phyloP scores from a whole-genome alignment of 2,888 invertebrate species.

The Polia nebulosa region DNA sequence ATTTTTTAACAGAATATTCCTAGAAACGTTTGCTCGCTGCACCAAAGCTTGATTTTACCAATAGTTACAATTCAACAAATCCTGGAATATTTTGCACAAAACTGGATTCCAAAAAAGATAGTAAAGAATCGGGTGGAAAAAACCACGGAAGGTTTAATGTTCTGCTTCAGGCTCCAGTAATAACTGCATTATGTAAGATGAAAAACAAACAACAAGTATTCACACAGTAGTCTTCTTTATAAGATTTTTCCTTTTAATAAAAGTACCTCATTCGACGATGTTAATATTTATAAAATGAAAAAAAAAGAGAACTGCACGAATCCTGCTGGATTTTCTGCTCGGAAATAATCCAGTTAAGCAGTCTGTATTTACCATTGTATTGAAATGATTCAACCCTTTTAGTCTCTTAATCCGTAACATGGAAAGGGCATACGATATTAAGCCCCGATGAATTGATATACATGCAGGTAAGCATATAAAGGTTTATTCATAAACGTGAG shows the following conservation, averaged over 20 bases:
- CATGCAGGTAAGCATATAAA: background rate
- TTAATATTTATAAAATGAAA: background rate
- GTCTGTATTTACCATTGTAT: constrained; percentile 12
- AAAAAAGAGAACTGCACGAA: background rate
- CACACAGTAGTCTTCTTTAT: background rate
- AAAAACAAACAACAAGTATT: background rate
- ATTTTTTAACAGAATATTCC: too few species aligned
- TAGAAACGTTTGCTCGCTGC: background rate
- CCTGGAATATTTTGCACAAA: too few species aligned
- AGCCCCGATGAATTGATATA: background rate
- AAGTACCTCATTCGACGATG: background rate
- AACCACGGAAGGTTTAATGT: background rate
- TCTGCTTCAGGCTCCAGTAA: background rate
- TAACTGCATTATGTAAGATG: too few species aligned
- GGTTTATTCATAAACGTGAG: background rate
- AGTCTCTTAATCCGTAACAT: background rate
- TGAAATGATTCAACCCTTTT: constrained; percentile 16
- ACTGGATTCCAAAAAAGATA: background rate
- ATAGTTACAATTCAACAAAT: too few species aligned
- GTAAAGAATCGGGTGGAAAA: background rate
- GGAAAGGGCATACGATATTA: background rate
- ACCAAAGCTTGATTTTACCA: background rate
- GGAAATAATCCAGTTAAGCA: background rate
- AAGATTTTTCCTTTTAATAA: background rate
- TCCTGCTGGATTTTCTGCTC: too few species aligned